These are phyloP conservation scores for Calameuta idolon DNA, from an alignment of 2,888 invertebrate species.

Conservation along the genomic window DNA sequence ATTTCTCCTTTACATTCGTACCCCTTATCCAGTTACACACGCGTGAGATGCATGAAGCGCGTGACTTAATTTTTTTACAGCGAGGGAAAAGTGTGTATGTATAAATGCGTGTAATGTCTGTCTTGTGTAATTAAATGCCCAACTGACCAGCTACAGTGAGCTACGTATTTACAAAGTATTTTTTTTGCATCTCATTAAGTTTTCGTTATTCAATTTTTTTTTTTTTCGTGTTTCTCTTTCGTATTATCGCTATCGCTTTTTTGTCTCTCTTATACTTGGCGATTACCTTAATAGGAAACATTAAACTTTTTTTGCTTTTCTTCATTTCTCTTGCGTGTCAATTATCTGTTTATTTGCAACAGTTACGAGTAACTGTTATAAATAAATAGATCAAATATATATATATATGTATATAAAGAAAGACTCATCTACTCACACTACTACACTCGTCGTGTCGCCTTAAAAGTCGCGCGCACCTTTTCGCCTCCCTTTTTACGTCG, in stretches of 20 bases:
- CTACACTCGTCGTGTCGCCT: too few species aligned
- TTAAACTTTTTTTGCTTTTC: conserved; percentile 31
- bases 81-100: conserved; percentile 25
- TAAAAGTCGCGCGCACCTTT: too few species aligned
- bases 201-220: conserved; percentile 22
- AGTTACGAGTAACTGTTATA: too few species aligned
- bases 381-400: conserved; percentile 8
- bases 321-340: too few species aligned
- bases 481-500: too few species aligned
- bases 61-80: conserved; percentile 20
- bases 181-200: conserved; percentile 32
- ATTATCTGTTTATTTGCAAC: too few species aligned
- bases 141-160: conserved; percentile 58
- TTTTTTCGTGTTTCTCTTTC: background rate
- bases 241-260: conserved; percentile 47
- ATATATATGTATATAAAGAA: conserved; percentile 5
- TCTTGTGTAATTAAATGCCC: conserved; percentile 47
- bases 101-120: conserved; percentile 14
- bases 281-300: conserved; percentile 49
- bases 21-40: too few species aligned
- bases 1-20: background rate
- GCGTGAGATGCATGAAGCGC: too few species aligned
- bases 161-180: conserved; percentile 51
- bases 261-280: conserved; percentile 33
- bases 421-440: too few species aligned